Conservation (phyloP, 2,888 invertebrate genomes). For the Perizoma affinitatum region DNA sequence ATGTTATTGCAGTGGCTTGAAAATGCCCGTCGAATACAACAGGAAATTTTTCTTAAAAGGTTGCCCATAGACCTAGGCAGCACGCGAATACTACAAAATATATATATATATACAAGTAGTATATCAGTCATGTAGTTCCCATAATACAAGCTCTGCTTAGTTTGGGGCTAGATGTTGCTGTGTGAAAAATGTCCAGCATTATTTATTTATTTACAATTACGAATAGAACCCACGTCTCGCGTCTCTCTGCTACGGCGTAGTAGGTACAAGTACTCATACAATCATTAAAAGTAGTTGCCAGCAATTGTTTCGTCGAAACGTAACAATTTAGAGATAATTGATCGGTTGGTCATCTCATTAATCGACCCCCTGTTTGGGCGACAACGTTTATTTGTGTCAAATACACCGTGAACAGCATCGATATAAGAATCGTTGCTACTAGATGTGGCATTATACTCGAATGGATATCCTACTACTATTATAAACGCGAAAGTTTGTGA, state of each 20-base stretch:
- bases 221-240: too few species aligned
- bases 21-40: conserved; percentile 33
- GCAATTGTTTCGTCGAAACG: conserved; percentile 13
- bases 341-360: conserved; percentile 27
- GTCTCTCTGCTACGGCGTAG: background rate
- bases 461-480: too few species aligned
- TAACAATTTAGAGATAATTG: conserved; percentile 25
- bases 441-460: too few species aligned
- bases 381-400: conserved; percentile 40
- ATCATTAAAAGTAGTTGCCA: background rate
- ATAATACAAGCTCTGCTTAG: too few species aligned
- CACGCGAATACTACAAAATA: too few species aligned
- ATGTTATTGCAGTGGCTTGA: conserved; percentile 37
- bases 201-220: too few species aligned
- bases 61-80: conserved; percentile 53
- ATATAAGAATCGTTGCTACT: background rate
- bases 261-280: conserved; percentile 8
- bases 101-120: too few species aligned
- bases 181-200: too few species aligned
- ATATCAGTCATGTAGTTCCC: too few species aligned
- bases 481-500: too few species aligned
- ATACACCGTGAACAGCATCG: conserved; percentile 28
- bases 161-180: too few species aligned
- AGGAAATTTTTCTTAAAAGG: conserved; percentile 68
- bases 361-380: conserved; percentile 11